phyloP scores from a whole-genome alignment of 2,888 invertebrate genomes.

The Chydorus sphaericus region DNA sequence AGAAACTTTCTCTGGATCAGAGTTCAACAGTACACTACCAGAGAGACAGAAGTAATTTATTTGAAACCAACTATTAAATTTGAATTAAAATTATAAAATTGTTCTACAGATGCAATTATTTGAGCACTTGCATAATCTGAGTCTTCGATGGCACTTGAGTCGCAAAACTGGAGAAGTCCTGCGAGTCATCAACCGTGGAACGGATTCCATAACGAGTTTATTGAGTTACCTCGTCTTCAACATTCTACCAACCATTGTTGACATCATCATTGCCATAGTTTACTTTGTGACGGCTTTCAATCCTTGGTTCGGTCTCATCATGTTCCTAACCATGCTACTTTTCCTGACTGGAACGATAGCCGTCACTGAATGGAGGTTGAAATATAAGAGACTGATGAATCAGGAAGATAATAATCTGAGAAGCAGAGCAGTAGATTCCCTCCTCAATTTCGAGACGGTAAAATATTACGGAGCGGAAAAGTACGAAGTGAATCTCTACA shows the following conservation, averaged over 20 bases:
- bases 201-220: slow-evolving; percentile 86
- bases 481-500: slow-evolving; percentile 76
- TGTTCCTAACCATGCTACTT: slow-evolving; percentile 79
- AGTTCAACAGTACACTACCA: slow-evolving; percentile 88
- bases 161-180: slow-evolving; percentile 95
- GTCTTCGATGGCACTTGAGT: slow-evolving; percentile 84
- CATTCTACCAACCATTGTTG: slow-evolving; percentile 80
- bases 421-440: slow-evolving; percentile 84
- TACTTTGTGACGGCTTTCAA: slow-evolving; percentile 81
- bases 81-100: no score
- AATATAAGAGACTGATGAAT: slow-evolving; percentile 88
- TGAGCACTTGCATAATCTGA: slow-evolving; percentile 74
- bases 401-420: slow-evolving; percentile 81
- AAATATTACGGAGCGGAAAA: slow-evolving; percentile 92
- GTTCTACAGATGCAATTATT: slow-evolving; percentile 56
- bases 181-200: slow-evolving; percentile 91
- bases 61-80: not conserved
- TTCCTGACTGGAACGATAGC: slow-evolving; percentile 73
- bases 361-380: slow-evolving; percentile 96
- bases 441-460: slow-evolving; percentile 95
- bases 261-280: slow-evolving; percentile 77
- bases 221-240: slow-evolving; percentile 77
- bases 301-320: slow-evolving; percentile 86
- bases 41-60: slow-evolving; percentile 60
- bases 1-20: slow-evolving; percentile 87